Evolutionary conservation across 2,797 vertebrate genomes (phyloP).

Genomic region (Myripristis murdjan): DNA sequence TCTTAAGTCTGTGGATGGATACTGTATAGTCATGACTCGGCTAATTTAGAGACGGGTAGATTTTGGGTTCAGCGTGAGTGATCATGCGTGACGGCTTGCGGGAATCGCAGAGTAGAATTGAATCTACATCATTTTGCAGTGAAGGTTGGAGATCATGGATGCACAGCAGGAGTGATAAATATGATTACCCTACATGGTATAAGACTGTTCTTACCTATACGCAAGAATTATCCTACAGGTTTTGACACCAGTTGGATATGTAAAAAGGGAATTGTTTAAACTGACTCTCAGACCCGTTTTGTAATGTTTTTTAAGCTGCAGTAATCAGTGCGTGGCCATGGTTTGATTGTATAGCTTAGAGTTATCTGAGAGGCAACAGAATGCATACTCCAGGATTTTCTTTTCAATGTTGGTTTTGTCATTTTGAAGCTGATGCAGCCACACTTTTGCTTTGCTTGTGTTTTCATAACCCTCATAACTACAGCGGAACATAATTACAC

Average conservation of each 20-base stretch:
- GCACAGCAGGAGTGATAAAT: not conserved
- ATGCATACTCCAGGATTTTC: not conserved
- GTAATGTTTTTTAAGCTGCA: not conserved
- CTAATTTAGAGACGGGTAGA: constrained; percentile 61
- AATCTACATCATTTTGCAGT: constrained; percentile 27
- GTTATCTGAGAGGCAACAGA: too few relatives aligned
- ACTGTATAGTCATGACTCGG: constrained; percentile 59
- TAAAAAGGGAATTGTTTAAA: too few relatives aligned
- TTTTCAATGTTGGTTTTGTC: not conserved
- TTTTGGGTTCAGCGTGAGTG: constrained; percentile 48
- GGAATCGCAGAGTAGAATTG: not conserved
- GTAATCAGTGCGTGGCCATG: not conserved
- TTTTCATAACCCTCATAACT: not conserved
- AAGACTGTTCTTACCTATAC: not conserved
- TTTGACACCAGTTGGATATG: too few relatives aligned
- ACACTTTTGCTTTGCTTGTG: not conserved
- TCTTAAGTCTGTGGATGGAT: constrained; percentile 48
- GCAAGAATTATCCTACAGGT: not conserved
- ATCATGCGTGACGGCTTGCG: constrained; percentile 44
- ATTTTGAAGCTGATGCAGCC: constrained; percentile 12
- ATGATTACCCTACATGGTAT: not conserved
- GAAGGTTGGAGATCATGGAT: constrained; percentile 14
- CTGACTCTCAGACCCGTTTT: not conserved
- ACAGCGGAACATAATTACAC: not conserved
- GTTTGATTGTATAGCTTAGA: too few relatives aligned